Evolutionary conservation across 2,888 invertebrate species (phyloP).

Genomic region (Tribolium freemani): DNA sequence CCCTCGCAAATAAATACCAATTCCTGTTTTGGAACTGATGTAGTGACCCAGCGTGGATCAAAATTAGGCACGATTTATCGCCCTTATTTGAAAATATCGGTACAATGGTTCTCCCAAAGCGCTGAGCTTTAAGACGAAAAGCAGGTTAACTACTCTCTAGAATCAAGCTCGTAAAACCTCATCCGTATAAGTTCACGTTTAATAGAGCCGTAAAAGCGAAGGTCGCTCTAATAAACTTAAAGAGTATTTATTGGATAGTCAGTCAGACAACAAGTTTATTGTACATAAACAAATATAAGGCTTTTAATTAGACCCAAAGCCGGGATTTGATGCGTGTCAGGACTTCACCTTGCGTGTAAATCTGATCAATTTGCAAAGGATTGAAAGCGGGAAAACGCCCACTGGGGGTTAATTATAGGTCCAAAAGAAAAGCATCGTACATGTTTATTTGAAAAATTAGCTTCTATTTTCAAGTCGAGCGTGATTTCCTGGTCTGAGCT

Average conservation of each 20-base stretch:
- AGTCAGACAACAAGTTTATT: conserved; percentile 35
- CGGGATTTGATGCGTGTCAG: conserved; percentile 9
- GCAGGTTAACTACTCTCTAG: conserved; percentile 39
- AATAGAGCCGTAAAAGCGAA: conserved; percentile 45
- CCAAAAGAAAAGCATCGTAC: conserved; percentile 6
- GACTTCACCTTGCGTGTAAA: conserved; percentile 12
- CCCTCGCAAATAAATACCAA: conserved; percentile 32
- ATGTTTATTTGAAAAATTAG: conserved; percentile 29
- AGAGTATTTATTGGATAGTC: conserved; percentile 39
- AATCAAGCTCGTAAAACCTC: conserved; percentile 42
- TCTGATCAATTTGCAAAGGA: conserved; percentile 23
- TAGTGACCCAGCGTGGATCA: neutral
- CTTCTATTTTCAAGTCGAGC: conserved; percentile 13
- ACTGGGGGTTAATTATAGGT: conserved; percentile 13
- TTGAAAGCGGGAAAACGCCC: conserved; percentile 21
- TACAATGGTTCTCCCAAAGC: conserved; percentile 7
- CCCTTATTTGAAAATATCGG: no score
- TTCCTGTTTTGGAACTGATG: conserved; percentile 15
- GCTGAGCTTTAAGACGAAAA: conserved; percentile 32
- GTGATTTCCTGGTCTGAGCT: conserved; percentile 11
- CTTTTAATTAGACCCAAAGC: conserved; percentile 23
- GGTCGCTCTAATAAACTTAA: conserved; percentile 36
- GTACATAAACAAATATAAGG: conserved; percentile 27
- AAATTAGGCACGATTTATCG: no score
- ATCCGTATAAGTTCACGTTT: conserved; percentile 47